Evolutionary conservation across 2,113 vertebrate genomes (phyloP), one percentile per base, ranked within the genome.

Genomic region (Agapornis roseicollis): DNA sequence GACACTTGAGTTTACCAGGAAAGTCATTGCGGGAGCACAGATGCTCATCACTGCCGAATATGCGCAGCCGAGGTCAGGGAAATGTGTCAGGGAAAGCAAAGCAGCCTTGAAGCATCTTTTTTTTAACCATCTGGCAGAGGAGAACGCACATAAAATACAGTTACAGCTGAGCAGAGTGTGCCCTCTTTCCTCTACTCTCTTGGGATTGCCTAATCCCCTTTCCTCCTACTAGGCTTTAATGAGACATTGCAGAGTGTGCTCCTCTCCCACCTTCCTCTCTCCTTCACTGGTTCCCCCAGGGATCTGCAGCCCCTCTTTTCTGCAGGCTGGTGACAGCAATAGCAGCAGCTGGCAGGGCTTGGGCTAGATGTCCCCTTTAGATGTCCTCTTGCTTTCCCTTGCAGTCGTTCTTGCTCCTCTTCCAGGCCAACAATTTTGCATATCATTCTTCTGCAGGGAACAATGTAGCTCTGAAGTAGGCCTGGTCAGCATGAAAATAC

Each of bases 1-100:
- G 94, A 93, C 90, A 91, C 60, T 94, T 53, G 55, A 88, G 64
- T 92, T 94, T 96, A 94, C 91, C 49, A 79, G 52, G 69, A 53
- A 88, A 90, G 83, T 80, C 71, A 53, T 39, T 66, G 60, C 27
- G 1, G 63, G 80, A 95, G 49, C 93, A 83, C 73, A 89, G 91
- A 86, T 94, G 76, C 90, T 90, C 82, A 73, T 89, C 4, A 12
- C 69, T 86, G 69, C 85, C 2, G 13, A 94, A 44, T 71, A 47
- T 0, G 1, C 46, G 35, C 60, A 84, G 64, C 79, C 0, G 2
- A 87, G 78, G 64, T 96, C 88, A 93, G 70, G 56, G 64, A 84
- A 93, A 88, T 94, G 69, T 89, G 64, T 82, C 78, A 87, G 81
- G 46, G 66, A 90, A 93, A 70, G 85, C 64, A 88, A 91, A 91